Percentiles rank a stretch among this genome's conserved stretches.
Evolutionary conservation across 2,888 invertebrate species (phyloP).

Genomic region (Hemithea aestivaria): DNA sequence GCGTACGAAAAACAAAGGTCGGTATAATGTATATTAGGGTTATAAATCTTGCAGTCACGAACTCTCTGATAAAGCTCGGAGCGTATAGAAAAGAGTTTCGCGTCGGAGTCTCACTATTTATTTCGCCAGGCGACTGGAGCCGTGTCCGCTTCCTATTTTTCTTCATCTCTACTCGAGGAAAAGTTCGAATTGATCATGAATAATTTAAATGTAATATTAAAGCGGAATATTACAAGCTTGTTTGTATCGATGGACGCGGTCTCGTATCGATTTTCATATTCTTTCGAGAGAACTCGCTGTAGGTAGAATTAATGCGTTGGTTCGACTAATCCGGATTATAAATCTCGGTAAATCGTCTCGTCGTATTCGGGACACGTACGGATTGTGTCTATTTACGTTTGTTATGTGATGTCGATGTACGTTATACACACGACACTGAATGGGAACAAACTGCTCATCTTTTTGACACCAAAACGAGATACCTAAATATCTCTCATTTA

Average conservation of each 20-base stretch:
- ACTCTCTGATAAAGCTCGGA: slow-evolving; percentile 2
- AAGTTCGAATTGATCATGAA: slow-evolving; percentile 70
- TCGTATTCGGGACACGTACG: slow-evolving; percentile 55
- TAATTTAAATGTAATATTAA: slow-evolving; percentile 56
- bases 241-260: slow-evolving; percentile 15
- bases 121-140: slow-evolving; percentile 39
- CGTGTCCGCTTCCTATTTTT: slow-evolving; percentile 50
- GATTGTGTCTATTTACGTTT: slow-evolving; percentile 43
- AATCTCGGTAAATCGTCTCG: slow-evolving; percentile 47
- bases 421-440: too few relatives aligned
- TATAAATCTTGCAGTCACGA: slow-evolving; percentile 38
- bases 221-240: slow-evolving; percentile 46
- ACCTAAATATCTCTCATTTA: too few relatives aligned
- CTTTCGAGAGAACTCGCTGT: slow-evolving; percentile 25
- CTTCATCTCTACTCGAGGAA: slow-evolving; percentile 45
- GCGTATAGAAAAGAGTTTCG: slow-evolving; percentile 45
- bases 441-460: slow-evolving; percentile 7
- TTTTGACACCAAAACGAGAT: slow-evolving; percentile 2
- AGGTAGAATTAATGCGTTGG: slow-evolving; percentile 42
- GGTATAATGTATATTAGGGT: slow-evolving; percentile 44
- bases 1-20: slow-evolving; percentile 40
- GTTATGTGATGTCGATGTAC: slow-evolving; percentile 27
- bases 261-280: slow-evolving; percentile 31
- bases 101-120: slow-evolving; percentile 53
- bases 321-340: slow-evolving; percentile 42